Conservation (phyloP, 2,888 invertebrate species). For the Siphlonurus alternatus region DNA sequence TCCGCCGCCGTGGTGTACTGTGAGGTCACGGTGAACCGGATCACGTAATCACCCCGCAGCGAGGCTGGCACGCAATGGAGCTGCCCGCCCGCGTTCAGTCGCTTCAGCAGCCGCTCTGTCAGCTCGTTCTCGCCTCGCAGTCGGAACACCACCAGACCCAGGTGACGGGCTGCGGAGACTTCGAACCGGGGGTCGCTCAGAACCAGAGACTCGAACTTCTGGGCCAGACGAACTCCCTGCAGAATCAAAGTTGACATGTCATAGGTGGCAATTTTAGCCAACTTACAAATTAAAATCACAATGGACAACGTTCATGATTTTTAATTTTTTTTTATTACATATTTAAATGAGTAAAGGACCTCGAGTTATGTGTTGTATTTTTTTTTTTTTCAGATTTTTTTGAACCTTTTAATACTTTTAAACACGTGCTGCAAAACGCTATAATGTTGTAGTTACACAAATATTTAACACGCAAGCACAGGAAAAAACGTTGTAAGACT, state of each 20-base stretch:
- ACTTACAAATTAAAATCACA: background rate
- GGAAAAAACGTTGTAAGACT: too few relatives aligned
- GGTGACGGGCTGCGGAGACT: constrained; percentile 67
- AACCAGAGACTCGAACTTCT: constrained; percentile 77
- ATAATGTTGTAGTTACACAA: too few relatives aligned
- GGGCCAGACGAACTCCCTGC: constrained; percentile 75
- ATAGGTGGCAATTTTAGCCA: background rate
- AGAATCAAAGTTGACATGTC: constrained; percentile 13
- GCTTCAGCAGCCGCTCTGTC: constrained; percentile 75
- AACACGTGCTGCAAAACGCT: too few relatives aligned
- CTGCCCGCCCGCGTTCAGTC: constrained; percentile 69
- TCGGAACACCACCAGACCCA: constrained; percentile 84
- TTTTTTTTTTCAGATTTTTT: too few relatives aligned
- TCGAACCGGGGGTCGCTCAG: constrained; percentile 74
- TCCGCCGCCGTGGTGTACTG: constrained; percentile 40
- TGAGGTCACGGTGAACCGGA: constrained; percentile 87
- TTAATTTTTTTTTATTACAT: background rate
- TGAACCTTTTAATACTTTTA: too few relatives aligned
- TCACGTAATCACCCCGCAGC: constrained; percentile 73
- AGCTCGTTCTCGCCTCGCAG: constrained; percentile 69
- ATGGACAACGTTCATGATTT: background rate
- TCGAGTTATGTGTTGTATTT: too few relatives aligned
- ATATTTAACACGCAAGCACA: too few relatives aligned
- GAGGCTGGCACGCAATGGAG: constrained; percentile 92
- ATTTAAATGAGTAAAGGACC: background rate